phyloP scores from a whole-genome alignment of 2,113 vertebrate genomes.

The Sylvilagus bachmani region DNA sequence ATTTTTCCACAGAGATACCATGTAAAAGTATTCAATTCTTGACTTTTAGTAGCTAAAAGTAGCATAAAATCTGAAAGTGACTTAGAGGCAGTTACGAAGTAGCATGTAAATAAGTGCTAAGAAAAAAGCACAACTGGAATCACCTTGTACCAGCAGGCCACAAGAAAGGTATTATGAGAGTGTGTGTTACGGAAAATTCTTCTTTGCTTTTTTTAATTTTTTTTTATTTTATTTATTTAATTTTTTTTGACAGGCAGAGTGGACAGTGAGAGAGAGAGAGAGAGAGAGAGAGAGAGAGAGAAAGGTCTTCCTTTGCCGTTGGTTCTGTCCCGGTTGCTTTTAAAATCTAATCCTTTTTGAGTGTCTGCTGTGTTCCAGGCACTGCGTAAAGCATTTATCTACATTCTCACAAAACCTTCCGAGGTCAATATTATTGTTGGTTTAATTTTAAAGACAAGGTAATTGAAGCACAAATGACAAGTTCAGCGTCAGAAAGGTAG shows the following conservation, averaged over 20 bases:
- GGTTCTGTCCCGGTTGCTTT: too few species aligned
- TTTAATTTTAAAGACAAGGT: too few species aligned
- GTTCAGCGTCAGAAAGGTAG: background rate
- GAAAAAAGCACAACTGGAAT: background rate
- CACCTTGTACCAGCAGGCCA: background rate
- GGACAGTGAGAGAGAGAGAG: too few species aligned
- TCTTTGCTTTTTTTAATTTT: background rate
- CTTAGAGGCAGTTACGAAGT: background rate
- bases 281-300: too few species aligned
- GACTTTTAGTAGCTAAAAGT: background rate
- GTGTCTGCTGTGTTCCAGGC: background rate
- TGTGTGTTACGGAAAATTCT: too few species aligned
- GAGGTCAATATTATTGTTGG: too few species aligned
- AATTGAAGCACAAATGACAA: background rate
- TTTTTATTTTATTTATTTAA: too few species aligned
- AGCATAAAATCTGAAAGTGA: conserved; percentile 9
- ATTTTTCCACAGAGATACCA: background rate
- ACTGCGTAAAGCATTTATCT: background rate
- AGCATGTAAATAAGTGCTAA: background rate
- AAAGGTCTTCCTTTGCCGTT: too few species aligned
- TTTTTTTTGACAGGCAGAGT: too few species aligned
- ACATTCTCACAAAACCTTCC: background rate
- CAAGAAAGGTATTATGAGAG: background rate
- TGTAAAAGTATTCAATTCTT: background rate
- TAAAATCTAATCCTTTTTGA: background rate